Base-by-base conservation (phyloP, 2,113 vertebrate species). In the Periophthalmodon schlosseri region DNA sequence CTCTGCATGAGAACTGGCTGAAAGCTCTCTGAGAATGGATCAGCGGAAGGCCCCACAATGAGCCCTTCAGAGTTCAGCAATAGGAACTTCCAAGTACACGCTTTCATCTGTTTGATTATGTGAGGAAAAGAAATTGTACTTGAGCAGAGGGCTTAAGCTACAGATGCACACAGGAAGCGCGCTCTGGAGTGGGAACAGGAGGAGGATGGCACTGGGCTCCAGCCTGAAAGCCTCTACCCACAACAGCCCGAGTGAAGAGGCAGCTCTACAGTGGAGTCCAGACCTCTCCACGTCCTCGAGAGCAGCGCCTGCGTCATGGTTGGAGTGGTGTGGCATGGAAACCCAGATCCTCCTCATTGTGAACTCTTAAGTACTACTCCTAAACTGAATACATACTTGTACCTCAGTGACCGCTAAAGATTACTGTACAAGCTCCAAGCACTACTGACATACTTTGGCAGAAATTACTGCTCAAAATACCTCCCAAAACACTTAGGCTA, bases 211-310 rank as follows among this genome's bases (percentile, higher is more conserved):
- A 72, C 84, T 83, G 74, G 84, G 88, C 89, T 92, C 91, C 88
- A 87, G 89, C 87, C 89, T 89, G 90, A 92, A 93, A 91, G 90
- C 91, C 90, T 93, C 93, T 92, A 86, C 88, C 87, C 78, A 92
- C 90, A 93, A 90, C 92, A 93, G 24, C 12, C 57, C 89, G 81
- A 88, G 85, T 92, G 91, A 89, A 91, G 90, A 83, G 91, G 86
- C 75, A 74, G 85, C 80, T 77, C 86, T 66, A 77, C 83, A 88
- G 85, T 87, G 77, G 65, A 71, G 84, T 92, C 84, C 73, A 81
- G 82, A 77, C 80, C 79, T 74, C 87, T 63, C 81, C 79, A 75
- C 85, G 6, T 13, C 24, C 23, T 86, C 66, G 63, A 93, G 89
- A 90, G 90, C 83, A 64, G 68, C 64, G 87, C 87, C 91, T 91